Evolutionary conservation across 30 jellyfish, hydroid and myxozoan genomes (phyloP).

Genomic region (Catostylus mosaicus): DNA sequence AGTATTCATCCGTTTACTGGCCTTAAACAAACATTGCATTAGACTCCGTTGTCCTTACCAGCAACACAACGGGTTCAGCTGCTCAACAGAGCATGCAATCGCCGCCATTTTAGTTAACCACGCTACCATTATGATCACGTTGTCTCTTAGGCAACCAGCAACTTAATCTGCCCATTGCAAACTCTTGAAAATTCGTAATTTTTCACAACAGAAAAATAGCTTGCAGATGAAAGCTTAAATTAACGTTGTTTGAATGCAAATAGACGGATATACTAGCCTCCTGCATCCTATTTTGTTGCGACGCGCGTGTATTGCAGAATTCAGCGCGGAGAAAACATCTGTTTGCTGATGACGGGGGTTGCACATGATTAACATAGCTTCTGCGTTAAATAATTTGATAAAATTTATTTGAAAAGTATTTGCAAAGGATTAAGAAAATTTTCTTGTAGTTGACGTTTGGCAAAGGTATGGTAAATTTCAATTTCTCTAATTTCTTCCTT

Average conservation of each 20-base stretch:
- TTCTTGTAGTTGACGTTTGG: no score
- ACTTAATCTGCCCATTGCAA: slow-evolving; percentile 5
- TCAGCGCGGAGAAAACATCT: slow-evolving; percentile 31
- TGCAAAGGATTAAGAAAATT: no score
- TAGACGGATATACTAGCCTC: slow-evolving; percentile 40
- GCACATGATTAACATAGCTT: no score
- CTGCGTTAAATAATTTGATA: no score
- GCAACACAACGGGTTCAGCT: slow-evolving; percentile 6
- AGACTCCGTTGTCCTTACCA: neutral
- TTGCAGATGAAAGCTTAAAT: slow-evolving; percentile 8
- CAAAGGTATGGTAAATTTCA: no score
- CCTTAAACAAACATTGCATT: neutral
- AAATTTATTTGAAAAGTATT: no score
- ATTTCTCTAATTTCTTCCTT: no score
- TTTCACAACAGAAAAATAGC: neutral
- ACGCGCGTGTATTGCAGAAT: slow-evolving; percentile 31
- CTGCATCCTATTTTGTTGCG: slow-evolving; percentile 35
- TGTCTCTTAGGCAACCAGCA: slow-evolving; percentile 48
- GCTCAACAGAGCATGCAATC: neutral
- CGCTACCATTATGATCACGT: slow-evolving; percentile 18
- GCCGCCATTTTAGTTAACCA: neutral
- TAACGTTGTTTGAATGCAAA: slow-evolving; percentile 9
- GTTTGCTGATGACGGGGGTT: slow-evolving; percentile 44
- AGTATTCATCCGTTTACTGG: neutral
- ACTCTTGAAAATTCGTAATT: neutral